These are phyloP conservation scores for Calameuta pallipes DNA, from an alignment of 2,888 invertebrate species.

Conservation along the genomic window DNA sequence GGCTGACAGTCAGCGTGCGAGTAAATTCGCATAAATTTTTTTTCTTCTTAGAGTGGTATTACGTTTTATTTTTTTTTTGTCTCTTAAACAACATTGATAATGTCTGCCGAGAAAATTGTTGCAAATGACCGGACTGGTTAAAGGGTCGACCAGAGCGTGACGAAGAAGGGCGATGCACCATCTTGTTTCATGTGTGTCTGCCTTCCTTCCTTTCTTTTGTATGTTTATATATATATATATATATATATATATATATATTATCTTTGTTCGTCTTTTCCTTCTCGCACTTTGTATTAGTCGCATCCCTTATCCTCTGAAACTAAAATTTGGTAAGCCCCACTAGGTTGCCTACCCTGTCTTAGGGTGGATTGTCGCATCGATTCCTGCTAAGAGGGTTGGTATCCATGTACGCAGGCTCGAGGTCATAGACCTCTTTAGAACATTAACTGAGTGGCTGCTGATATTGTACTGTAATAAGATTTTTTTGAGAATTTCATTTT, in stretches of 20 bases:
- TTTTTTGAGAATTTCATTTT: not conserved
- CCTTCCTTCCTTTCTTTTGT: not conserved
- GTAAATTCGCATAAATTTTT: not conserved
- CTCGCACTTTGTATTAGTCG: not conserved
- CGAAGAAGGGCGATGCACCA: slow-evolving; percentile 4
- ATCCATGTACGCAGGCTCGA: not conserved
- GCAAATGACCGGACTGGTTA: not conserved
- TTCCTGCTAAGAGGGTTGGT: not conserved
- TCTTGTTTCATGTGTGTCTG: not conserved
- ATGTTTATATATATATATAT: not conserved
- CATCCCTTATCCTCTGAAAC: not conserved
- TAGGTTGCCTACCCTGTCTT: not conserved
- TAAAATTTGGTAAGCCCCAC: not conserved
- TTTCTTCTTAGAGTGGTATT: not conserved
- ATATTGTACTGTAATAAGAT: not conserved
- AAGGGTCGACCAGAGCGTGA: not conserved
- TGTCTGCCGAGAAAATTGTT: not conserved
- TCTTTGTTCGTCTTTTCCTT: not conserved
- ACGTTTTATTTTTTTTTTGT: not conserved
- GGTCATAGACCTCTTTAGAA: not conserved
- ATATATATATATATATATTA: too few relatives aligned
- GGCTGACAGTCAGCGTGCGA: not conserved
- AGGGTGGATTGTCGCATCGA: not conserved
- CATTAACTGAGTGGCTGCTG: not conserved
- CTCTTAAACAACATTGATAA: not conserved